Evolutionary conservation across 2,113 vertebrate genomes (phyloP), one percentile per base, ranked within the genome.

Genomic region (Chlamydotis undulata): DNA sequence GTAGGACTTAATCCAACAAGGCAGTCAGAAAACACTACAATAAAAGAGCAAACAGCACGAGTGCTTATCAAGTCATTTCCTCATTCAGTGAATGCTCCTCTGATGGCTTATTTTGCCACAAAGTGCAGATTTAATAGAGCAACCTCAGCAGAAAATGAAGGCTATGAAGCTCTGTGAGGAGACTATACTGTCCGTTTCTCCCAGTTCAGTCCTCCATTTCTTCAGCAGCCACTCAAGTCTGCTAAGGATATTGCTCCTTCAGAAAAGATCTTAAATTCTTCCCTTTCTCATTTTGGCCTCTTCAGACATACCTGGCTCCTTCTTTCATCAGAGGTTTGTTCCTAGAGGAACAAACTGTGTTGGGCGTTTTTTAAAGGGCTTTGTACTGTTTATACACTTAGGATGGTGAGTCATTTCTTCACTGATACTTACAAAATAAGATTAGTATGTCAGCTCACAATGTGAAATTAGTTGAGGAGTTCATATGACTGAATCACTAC

Each of bases 241-340:
- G 45, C 11, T 69, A 60, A 14, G 4, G 10, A 59, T 39, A 50
- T n/a, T 61, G 21, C 7, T 85, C 25, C 35, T 83, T 61, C n/a
- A 25, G 80, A 79, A 84, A 83, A 96, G 19, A 50, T 60, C 79
- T 90, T 86, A 43, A 81, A 79, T 69, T 87, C 73, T 92, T 89
- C 7, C 4, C 5, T 75, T 74, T 65, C 65, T 82, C 31, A 80
- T 87, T 75, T 56, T 78, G 60, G 39, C 43, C 68, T 93, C 83
- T 94, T 75, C 55, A 81, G 87, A 89, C 74, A 73, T 67, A 33
- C 7, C 25, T 64, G 43, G 7, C 19, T 83, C 24, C 53, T 86
- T 89, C 11, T 13, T 68, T 18, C 24, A 31, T 19, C 17, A 75
- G 37, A 83, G 31, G 6, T 56, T 75, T 56, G 16, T 83, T n/a